Evolutionary conservation across 1,140 invertebrate species (phyloP).

Genomic region (Zaprionus nigranus): DNA sequence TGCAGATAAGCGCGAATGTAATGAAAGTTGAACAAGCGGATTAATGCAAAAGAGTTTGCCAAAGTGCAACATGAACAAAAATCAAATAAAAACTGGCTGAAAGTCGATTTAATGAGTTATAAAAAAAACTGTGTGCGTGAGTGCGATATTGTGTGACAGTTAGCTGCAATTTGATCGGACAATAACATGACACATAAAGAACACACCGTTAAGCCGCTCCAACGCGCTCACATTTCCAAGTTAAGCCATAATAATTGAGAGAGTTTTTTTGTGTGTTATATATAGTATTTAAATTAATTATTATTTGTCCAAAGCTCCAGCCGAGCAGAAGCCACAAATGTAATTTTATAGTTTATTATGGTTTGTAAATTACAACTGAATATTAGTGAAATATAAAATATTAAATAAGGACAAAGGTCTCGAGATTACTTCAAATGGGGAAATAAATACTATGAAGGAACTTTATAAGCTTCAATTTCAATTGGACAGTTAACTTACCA

Average conservation of each 20-base stretch:
- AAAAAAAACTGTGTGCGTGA: slow-evolving; percentile 15
- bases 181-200: slow-evolving; percentile 24
- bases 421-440: no score
- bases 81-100: slow-evolving; percentile 52
- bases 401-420: neutral
- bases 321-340: slow-evolving; percentile 13
- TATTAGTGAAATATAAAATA: neutral
- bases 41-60: slow-evolving; percentile 60
- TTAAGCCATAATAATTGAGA: slow-evolving; percentile 11
- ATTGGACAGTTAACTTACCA: no score
- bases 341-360: neutral
- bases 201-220: slow-evolving; percentile 28
- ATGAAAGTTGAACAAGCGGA: slow-evolving; percentile 79
- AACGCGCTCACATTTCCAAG: neutral
- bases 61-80: slow-evolving; percentile 18
- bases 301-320: neutral
- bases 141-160: slow-evolving; percentile 30
- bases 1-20: slow-evolving; percentile 80
- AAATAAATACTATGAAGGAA: no score
- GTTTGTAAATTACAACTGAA: neutral
- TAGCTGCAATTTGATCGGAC: slow-evolving; percentile 50
- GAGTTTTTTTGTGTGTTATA: neutral
- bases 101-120: slow-evolving; percentile 75
- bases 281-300: slow-evolving; percentile 5
- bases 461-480: no score